These are phyloP conservation scores for Percopsis transmontana DNA, from an alignment of 2,113 vertebrate genomes.

Conservation along the genomic window DNA sequence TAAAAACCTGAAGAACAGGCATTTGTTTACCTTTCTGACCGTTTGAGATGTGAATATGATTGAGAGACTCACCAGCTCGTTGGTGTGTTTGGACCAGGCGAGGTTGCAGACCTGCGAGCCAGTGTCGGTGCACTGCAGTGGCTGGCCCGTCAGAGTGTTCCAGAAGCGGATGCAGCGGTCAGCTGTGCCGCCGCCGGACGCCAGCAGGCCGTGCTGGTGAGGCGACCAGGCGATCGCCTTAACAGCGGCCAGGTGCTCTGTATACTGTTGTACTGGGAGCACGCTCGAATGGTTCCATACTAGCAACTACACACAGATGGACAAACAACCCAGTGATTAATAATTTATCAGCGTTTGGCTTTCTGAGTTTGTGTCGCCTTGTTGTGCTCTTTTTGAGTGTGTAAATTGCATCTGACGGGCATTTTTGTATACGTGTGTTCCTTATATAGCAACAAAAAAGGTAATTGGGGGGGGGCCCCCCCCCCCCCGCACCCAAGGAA, in stretches of 20 bases:
- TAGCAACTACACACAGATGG: slow-evolving; percentile 78
- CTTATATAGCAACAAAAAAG: too few relatives aligned
- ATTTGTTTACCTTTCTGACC: neutral
- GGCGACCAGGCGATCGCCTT: slow-evolving; percentile 99
- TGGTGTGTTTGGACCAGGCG: slow-evolving; percentile 98
- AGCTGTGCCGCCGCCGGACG: slow-evolving; percentile 91
- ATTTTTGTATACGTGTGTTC: too few relatives aligned
- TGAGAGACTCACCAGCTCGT: slow-evolving; percentile 86
- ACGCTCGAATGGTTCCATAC: slow-evolving; percentile 98
- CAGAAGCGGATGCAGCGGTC: slow-evolving; percentile 99
- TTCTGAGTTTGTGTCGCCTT: too few relatives aligned
- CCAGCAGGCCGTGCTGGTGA: slow-evolving; percentile 94
- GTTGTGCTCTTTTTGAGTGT: too few relatives aligned
- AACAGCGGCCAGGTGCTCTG: slow-evolving; percentile 94
- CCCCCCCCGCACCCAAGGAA: too few relatives aligned
- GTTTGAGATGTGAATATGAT: too few relatives aligned
- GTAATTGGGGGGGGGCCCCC: too few relatives aligned
- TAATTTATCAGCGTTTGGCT: too few relatives aligned
- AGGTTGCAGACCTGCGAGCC: slow-evolving; percentile 98
- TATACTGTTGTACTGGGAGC: slow-evolving; percentile 95
- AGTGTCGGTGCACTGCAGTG: slow-evolving; percentile 94
- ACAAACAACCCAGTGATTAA: neutral
- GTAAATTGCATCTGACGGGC: too few relatives aligned
- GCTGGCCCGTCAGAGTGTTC: slow-evolving; percentile 97
- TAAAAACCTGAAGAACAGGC: too few relatives aligned